Evolutionary conservation across 2,113 vertebrate species (phyloP), one percentile per base, ranked within the genome.

Genomic region (Atherinomorus stipes): DNA sequence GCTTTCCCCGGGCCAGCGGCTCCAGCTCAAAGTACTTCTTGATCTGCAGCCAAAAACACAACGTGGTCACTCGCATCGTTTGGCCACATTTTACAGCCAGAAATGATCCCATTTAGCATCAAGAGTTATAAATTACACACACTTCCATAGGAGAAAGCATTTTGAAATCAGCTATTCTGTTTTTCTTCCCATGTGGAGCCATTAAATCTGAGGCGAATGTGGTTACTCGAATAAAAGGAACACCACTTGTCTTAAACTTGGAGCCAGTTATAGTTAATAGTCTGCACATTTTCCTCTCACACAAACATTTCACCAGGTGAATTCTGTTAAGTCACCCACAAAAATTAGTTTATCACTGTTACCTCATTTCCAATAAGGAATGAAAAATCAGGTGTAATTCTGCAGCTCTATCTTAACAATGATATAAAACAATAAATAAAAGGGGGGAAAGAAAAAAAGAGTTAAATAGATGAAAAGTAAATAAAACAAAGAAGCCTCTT

Each of bases 21-120:
- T 99, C 97, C 92, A 99, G 95, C 94, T 99, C 98, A 85, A 99
- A 97, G 87, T 98, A 98, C 81, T 98, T 99, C 92, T 97, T 98
- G 64, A 99, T 95, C 98, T 99, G 87, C 9, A n/a, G 15, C 3
- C 53, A 67, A 69, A 76, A 67, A 73, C 19, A 51, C 45, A 75
- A 13, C 8, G 15, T 16, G 51, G 40, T 64, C 19, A 58, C 64
- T 52, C 38, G 16, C 38, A 65, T 45, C 16, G 7, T 2, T 15
- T 18, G 11, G 11, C 12, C 42, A 4, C 42, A 15, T 18, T 47
- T n/a, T 37, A 42, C 23, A 5, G 15, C 28, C 23, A 16, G 3
- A 16, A 26, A 7, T 15, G 4, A 15, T 64, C 38, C 52, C 7
- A 28, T 23, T 50, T 11, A 42, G n/a, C 40, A 10, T 18, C 19